Evolutionary conservation across 2,888 invertebrate species (phyloP).

Genomic region (Trilocha varians): DNA sequence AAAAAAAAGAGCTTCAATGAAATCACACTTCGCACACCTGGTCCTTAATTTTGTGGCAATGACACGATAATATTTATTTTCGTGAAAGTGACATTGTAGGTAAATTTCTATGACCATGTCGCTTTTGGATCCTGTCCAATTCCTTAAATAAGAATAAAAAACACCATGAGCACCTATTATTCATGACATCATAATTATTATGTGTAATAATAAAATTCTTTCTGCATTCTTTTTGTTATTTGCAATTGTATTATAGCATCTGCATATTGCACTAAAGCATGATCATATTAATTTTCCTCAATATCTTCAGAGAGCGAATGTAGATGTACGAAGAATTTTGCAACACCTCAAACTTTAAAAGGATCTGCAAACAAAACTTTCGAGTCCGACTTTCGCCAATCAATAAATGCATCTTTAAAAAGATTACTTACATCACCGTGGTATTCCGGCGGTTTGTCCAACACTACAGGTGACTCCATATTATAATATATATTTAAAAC

Average conservation of each 20-base stretch:
- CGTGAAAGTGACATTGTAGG: slow-evolving; percentile 1
- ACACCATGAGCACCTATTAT: too few species aligned
- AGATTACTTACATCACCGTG: slow-evolving; percentile 64
- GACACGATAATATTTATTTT: not conserved
- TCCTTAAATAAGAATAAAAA: not conserved
- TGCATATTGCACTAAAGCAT: not conserved
- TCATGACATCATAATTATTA: not conserved
- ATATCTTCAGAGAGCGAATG: not conserved
- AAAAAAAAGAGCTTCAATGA: not conserved
- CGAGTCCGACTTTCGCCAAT: not conserved
- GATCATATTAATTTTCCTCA: not conserved
- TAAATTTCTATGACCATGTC: not conserved
- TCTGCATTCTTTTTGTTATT: not conserved
- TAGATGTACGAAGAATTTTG: not conserved
- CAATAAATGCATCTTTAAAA: slow-evolving; percentile 12
- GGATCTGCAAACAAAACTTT: not conserved
- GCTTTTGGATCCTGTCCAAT: not conserved
- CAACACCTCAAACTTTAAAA: not conserved
- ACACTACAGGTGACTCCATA: slow-evolving; percentile 76
- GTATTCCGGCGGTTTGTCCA: slow-evolving; percentile 75
- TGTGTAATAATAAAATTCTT: not conserved
- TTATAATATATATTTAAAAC: slow-evolving; percentile 21
- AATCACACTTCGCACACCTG: not conserved
- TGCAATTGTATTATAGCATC: too few species aligned
- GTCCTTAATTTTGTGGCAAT: not conserved